Percentiles rank a stretch among this genome's conserved stretches.
Evolutionary conservation across 1,140 invertebrate genomes (phyloP).

Genomic region (Eumeta japonica): DNA sequence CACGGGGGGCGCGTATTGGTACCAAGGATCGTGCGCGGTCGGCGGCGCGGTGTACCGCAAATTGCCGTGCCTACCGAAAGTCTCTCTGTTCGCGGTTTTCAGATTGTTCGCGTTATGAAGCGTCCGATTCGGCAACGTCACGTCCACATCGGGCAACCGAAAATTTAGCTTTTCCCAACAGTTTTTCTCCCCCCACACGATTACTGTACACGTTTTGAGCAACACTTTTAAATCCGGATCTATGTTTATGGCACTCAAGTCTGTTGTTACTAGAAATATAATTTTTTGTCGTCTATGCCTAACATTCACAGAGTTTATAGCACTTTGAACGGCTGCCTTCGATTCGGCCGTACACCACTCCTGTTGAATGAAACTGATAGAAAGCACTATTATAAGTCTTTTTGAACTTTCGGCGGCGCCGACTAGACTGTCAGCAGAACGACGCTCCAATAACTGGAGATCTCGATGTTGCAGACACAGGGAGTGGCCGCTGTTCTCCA

Average conservation of each 20-base stretch:
- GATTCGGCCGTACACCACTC: constrained; percentile 75
- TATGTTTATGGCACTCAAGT: constrained; percentile 65
- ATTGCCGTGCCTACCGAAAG: constrained; percentile 48
- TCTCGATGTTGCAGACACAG: constrained; percentile 86
- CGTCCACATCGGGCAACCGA: constrained; percentile 76
- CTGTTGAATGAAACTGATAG: constrained; percentile 70
- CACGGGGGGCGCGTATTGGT: constrained; percentile 51
- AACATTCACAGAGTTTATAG: constrained; percentile 68
- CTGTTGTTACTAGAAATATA: constrained; percentile 67
- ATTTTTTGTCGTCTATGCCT: constrained; percentile 74
- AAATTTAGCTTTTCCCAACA: constrained; percentile 90
- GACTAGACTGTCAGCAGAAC: constrained; percentile 72
- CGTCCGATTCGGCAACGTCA: constrained; percentile 55
- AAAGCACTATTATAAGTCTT: constrained; percentile 71
- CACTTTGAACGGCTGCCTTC: constrained; percentile 68
- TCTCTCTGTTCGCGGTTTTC: constrained; percentile 46
- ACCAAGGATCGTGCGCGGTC: constrained; percentile 55
- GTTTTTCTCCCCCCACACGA: constrained; percentile 81
- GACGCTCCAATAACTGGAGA: constrained; percentile 64
- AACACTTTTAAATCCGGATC: constrained; percentile 81
- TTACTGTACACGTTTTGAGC: constrained; percentile 79
- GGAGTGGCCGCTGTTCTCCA: constrained; percentile 70
- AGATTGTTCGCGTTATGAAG: constrained; percentile 49
- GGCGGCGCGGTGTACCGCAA: constrained; percentile 54
- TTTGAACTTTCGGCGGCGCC: constrained; percentile 74